Evolutionary conservation across 2,113 vertebrate species (phyloP).

Genomic region (Capreolus pygargus): DNA sequence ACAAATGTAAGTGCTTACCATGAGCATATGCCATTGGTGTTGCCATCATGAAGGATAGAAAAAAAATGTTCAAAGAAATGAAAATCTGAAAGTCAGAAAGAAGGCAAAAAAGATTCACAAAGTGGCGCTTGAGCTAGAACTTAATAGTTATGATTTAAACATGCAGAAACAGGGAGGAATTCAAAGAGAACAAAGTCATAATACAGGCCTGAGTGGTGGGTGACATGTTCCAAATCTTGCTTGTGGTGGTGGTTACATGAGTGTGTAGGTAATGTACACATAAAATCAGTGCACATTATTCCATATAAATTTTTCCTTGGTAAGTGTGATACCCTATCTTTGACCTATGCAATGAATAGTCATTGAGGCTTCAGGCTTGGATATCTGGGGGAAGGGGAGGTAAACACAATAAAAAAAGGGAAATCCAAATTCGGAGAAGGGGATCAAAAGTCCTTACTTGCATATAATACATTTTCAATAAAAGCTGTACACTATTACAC

Average conservation of each 20-base stretch:
- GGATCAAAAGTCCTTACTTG: background rate
- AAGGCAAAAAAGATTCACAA: background rate
- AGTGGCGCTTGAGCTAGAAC: background rate
- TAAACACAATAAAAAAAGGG: background rate
- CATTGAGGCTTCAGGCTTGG: background rate
- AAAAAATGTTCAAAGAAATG: background rate
- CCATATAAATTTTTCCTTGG: background rate
- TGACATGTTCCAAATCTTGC: background rate
- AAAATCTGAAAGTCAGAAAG: background rate
- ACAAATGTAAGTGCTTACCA: background rate
- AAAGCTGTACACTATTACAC: background rate
- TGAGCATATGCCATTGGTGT: background rate
- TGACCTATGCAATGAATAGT: background rate
- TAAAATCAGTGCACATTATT: background rate
- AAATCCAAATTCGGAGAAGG: background rate
- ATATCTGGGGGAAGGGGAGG: background rate
- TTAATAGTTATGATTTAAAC: background rate
- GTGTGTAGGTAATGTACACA: background rate
- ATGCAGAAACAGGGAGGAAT: background rate
- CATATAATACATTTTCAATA: background rate
- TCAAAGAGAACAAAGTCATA: background rate
- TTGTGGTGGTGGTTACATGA: background rate
- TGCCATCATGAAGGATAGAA: background rate
- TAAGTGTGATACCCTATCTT: background rate
- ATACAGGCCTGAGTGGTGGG: background rate